phyloP scores from a whole-genome alignment of 2,113 vertebrate species.

The mouse (Mus musculus) region DNA sequence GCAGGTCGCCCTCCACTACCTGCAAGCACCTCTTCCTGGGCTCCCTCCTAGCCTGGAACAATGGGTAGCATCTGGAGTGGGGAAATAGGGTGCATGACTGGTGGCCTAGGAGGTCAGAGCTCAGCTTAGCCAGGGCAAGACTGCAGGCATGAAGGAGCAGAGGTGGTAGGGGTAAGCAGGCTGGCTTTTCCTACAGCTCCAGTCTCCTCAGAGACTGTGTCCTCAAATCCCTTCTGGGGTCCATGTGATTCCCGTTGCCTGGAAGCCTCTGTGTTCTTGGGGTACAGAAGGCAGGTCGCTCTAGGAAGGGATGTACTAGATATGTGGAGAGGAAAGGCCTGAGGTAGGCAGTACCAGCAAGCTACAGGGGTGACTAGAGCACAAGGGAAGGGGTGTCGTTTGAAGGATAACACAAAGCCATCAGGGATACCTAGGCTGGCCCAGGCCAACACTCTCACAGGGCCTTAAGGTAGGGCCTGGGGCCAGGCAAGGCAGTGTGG shows the following conservation, averaged over 20 bases:
- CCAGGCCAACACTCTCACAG: not conserved
- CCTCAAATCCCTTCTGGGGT: not conserved
- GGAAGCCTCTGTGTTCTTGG: not conserved
- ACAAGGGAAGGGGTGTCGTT: not conserved
- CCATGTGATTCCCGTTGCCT: rapidly evolving
- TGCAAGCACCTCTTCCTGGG: too few species aligned
- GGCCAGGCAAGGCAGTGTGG: not conserved
- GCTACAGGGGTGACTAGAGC: not conserved
- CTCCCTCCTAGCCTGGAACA: not conserved
- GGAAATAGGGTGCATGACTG: not conserved
- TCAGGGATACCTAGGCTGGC: not conserved
- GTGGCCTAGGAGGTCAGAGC: too few species aligned
- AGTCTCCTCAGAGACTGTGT: rapidly evolving
- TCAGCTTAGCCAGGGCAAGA: not conserved
- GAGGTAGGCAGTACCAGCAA: rapidly evolving
- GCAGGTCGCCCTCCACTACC: not conserved
- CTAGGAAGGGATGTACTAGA: rapidly evolving
- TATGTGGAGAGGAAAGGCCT: rapidly evolving
- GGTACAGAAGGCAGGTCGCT: rapidly evolving
- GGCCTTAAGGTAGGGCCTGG: not conserved
- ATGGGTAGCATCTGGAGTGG: not conserved
- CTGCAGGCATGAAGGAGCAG: not conserved
- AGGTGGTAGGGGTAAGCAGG: rapidly evolving
- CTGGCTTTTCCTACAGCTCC: not conserved
- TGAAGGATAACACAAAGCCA: not conserved